Percentiles rank a stretch among this genome's conserved stretches.
These are phyloP conservation scores for Ageneiosus marmoratus DNA, from an alignment of 2,113 vertebrate species.

Conservation along the genomic window DNA sequence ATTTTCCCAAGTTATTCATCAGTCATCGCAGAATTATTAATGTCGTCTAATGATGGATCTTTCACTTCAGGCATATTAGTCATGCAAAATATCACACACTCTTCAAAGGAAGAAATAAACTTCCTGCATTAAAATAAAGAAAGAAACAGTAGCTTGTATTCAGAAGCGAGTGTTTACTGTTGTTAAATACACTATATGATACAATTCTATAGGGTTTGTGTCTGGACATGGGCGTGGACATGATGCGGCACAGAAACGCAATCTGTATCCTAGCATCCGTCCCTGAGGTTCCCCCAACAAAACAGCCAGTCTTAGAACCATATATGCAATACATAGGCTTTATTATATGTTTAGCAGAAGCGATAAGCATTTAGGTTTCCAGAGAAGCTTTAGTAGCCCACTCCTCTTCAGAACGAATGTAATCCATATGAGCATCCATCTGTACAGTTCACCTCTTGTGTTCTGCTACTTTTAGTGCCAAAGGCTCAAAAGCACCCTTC, in stretches of 20 bases:
- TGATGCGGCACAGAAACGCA: slow-evolving; percentile 23
- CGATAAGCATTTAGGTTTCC: slow-evolving; percentile 30
- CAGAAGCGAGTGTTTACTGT: neutral
- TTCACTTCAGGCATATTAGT: slow-evolving; percentile 41
- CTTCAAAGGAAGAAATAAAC: slow-evolving; percentile 19
- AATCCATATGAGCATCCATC: slow-evolving; percentile 36
- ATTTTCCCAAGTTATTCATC: slow-evolving; percentile 30
- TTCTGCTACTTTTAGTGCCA: slow-evolving; percentile 49
- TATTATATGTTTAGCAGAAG: slow-evolving; percentile 38
- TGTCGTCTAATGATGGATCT: slow-evolving; percentile 32
- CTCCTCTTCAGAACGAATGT: slow-evolving; percentile 47
- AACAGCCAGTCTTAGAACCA: slow-evolving; percentile 39
- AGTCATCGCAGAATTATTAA: slow-evolving; percentile 23
- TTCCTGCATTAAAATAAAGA: slow-evolving; percentile 25
- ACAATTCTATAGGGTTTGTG: slow-evolving; percentile 5
- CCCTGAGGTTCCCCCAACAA: slow-evolving; percentile 1
- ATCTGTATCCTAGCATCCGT: slow-evolving; percentile 22
- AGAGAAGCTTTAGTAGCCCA: slow-evolving; percentile 40
- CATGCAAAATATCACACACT: slow-evolving; percentile 33
- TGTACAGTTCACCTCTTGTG: slow-evolving; percentile 24
- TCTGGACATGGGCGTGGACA: slow-evolving; percentile 7
- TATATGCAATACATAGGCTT: slow-evolving; percentile 52
- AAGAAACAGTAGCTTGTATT: slow-evolving; percentile 10
- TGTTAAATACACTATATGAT: slow-evolving; percentile 1
- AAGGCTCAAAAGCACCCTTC: slow-evolving; percentile 33